These are phyloP conservation scores for Gymnoscopelus microlampas DNA, from an alignment of 2,797 vertebrate species.

Conservation along the genomic window DNA sequence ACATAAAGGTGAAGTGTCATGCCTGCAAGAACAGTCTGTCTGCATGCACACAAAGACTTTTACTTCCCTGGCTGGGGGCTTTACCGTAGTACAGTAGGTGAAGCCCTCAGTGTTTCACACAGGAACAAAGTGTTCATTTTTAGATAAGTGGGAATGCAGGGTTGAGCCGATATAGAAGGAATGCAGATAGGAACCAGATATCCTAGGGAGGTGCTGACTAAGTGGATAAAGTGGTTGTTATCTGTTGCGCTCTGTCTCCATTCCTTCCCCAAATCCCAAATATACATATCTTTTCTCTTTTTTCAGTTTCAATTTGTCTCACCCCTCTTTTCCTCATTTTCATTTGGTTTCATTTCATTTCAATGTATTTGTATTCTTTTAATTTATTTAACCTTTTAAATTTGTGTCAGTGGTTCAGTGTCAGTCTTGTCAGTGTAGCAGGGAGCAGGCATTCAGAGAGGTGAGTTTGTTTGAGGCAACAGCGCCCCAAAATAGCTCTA, in stretches of 20 bases:
- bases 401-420: conserved; percentile 38
- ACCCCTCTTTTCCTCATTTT: conserved; percentile 39
- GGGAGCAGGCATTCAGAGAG: conserved; percentile 56
- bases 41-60: too few species aligned
- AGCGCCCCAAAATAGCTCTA: conserved; percentile 71
- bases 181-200: conserved; percentile 43
- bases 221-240: conserved; percentile 34
- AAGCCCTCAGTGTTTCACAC: conserved; percentile 59
- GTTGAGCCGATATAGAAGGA: conserved; percentile 48
- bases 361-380: background rate
- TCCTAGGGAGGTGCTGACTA: conserved; percentile 11
- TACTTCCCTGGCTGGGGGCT: too few species aligned
- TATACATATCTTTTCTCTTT: conserved; percentile 22
- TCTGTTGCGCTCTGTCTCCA: conserved; percentile 37
- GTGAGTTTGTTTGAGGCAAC: conserved; percentile 64
- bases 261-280: conserved; percentile 8
- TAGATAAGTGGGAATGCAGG: conserved; percentile 64
- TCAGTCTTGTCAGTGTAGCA: conserved; percentile 55
- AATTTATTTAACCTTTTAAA: background rate
- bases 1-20: too few species aligned
- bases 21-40: too few species aligned
- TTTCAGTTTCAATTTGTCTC: conserved; percentile 7
- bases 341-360: conserved; percentile 34
- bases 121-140: conserved; percentile 68
- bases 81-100: conserved; percentile 39